Conservation (phyloP, 2,888 invertebrate species). For the Ophion ellenae region DNA sequence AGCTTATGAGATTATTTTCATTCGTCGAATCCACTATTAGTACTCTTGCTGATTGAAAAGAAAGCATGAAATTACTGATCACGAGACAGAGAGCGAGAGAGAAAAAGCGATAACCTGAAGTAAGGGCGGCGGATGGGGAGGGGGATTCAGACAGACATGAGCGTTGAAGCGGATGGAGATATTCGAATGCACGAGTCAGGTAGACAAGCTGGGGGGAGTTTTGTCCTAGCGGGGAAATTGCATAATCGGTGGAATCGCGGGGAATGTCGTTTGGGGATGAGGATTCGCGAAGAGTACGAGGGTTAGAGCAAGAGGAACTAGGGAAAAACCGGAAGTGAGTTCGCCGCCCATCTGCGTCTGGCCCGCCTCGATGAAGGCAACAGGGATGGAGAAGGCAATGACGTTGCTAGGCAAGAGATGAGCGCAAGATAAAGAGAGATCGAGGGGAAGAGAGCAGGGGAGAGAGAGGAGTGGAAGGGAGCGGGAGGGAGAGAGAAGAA, state of each 20-base stretch:
- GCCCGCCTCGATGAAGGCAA: slow-evolving; percentile 50
- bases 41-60: slow-evolving; percentile 28
- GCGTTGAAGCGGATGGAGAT: slow-evolving; percentile 7
- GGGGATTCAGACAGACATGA: slow-evolving; percentile 24
- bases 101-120: slow-evolving; percentile 21
- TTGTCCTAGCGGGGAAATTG: slow-evolving; percentile 47
- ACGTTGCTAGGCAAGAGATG: slow-evolving; percentile 45
- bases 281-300: slow-evolving; percentile 30
- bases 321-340: slow-evolving; percentile 78
- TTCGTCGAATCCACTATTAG: slow-evolving; percentile 1
- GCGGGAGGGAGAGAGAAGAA: background rate
- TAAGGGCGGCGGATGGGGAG: background rate
- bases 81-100: slow-evolving; percentile 12
- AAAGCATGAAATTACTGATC: slow-evolving; percentile 40
- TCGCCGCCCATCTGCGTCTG: slow-evolving; percentile 79
- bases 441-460: background rate
- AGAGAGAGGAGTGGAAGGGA: background rate
- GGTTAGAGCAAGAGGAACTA: slow-evolving; percentile 40
- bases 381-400: slow-evolving; percentile 50
- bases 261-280: slow-evolving; percentile 39
- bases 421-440: slow-evolving; percentile 15
- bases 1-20: slow-evolving; percentile 29
- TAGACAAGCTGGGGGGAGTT: slow-evolving; percentile 34
- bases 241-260: slow-evolving; percentile 49
- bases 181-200: slow-evolving; percentile 20